Evolutionary conservation across 2,797 vertebrate genomes (phyloP).

Genomic region (Cynodonichthys magdalenae): DNA sequence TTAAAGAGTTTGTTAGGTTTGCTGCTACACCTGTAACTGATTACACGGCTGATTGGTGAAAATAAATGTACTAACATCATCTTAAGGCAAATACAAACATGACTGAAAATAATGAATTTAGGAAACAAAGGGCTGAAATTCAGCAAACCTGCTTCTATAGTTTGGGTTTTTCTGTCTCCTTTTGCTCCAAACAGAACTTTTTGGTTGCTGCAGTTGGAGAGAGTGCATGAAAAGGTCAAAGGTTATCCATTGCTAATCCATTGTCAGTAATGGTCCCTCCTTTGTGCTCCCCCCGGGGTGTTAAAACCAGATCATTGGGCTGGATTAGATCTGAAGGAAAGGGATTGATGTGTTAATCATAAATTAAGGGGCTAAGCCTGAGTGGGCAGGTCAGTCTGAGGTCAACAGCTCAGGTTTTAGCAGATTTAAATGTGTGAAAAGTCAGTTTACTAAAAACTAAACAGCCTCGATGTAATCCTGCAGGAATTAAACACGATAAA

Average conservation of each 20-base stretch:
- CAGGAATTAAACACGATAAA: conserved; percentile 70
- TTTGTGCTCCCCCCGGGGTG: conserved; percentile 57
- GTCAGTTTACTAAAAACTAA: conserved; percentile 52
- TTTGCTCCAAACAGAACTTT: conserved; percentile 22
- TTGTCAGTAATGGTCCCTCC: conserved; percentile 63
- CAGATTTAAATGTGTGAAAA: conserved; percentile 64
- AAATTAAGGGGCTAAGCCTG: conserved; percentile 68
- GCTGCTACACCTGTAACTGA: conserved; percentile 50
- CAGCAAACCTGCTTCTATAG: not conserved
- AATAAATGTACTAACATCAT: conserved; percentile 53
- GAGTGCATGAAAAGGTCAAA: conserved; percentile 53
- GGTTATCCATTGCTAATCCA: conserved; percentile 63
- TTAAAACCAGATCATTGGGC: conserved; percentile 64
- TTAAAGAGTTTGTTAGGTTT: conserved; percentile 42
- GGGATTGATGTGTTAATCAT: conserved; percentile 74
- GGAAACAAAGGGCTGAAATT: conserved; percentile 23
- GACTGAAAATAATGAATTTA: conserved; percentile 27
- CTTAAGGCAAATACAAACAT: conserved; percentile 31
- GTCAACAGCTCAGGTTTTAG: conserved; percentile 56
- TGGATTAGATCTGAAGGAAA: conserved; percentile 72
- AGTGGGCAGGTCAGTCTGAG: conserved; percentile 69
- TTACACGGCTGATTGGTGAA: conserved; percentile 55
- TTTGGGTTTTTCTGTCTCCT: not conserved
- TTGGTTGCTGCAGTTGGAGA: conserved; percentile 27
- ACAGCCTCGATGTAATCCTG: conserved; percentile 54